A percentile compares a stretch with the other conserved stretches of the same genome.
phyloP scores from a whole-genome alignment of 2,888 invertebrate genomes.

The Gryllus longicercus region DNA sequence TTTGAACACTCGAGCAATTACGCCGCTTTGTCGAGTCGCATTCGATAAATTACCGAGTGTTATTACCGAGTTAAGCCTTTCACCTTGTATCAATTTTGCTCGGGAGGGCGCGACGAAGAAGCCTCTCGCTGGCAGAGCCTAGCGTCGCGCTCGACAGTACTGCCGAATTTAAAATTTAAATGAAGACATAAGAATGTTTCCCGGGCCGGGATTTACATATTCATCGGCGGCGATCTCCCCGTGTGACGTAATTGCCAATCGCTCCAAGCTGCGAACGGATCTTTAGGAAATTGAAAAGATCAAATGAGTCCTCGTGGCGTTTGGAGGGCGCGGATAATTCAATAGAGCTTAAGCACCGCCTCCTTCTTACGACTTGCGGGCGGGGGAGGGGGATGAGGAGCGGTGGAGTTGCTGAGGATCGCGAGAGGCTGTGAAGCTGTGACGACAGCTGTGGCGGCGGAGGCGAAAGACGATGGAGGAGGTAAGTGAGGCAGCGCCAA shows the following conservation, averaged over 20 bases:
- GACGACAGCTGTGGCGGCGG: too few species aligned
- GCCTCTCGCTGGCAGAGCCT: not conserved
- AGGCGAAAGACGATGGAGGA: too few species aligned
- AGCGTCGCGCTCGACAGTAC: not conserved
- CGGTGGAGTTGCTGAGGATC: too few species aligned
- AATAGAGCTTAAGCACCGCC: not conserved
- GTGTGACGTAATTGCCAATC: conserved; percentile 3
- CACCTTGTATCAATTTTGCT: conserved; percentile 10
- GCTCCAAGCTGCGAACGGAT: not conserved
- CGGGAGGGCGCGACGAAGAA: not conserved
- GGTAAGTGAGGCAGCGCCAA: too few species aligned
- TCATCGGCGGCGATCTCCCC: not conserved
- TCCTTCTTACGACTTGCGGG: not conserved
- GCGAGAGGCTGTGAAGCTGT: too few species aligned
- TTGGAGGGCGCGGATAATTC: not conserved
- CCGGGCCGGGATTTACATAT: not conserved
- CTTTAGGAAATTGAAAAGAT: conserved; percentile 17
- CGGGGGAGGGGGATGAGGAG: too few species aligned
- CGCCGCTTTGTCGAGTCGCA: not conserved
- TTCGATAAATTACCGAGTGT: conserved; percentile 6
- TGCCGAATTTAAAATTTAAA: conserved; percentile 6
- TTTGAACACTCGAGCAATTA: not conserved
- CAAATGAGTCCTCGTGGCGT: not conserved
- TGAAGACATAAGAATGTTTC: conserved; percentile 17
- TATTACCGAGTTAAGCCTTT: conserved; percentile 17